A percentile compares a stretch with the other conserved stretches of the same genome.
These are phyloP conservation scores for Xestia xanthographa DNA, from an alignment of 2,888 invertebrate species.

Conservation along the genomic window DNA sequence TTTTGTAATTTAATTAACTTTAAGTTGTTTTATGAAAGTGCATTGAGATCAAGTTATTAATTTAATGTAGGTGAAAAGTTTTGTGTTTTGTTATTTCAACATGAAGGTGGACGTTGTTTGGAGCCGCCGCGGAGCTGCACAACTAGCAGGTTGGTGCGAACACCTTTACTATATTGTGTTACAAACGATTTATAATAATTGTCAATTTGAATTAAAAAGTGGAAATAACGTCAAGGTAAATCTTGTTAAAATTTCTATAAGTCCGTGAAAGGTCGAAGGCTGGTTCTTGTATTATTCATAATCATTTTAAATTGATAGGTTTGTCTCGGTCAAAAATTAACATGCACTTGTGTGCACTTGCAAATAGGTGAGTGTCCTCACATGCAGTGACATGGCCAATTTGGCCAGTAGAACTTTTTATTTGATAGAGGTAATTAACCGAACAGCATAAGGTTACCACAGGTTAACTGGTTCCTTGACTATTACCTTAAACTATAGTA, in stretches of 20 bases:
- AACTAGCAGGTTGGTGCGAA: constrained; percentile 84
- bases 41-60: constrained; percentile 70
- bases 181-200: too few species aligned
- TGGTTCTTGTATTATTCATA: background rate
- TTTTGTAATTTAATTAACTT: constrained; percentile 70
- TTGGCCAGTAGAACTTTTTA: too few species aligned
- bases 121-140: constrained; percentile 83
- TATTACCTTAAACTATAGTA: background rate
- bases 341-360: background rate
- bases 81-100: constrained; percentile 82
- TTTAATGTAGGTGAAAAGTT: constrained; percentile 67
- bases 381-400: background rate
- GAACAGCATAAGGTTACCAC: background rate
- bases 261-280: constrained; percentile 1
- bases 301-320: background rate
- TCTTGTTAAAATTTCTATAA: background rate
- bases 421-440: background rate
- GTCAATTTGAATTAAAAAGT: background rate
- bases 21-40: constrained; percentile 70
- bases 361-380: background rate
- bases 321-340: background rate
- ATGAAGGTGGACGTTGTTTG: constrained; percentile 86
- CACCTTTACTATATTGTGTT: constrained; percentile 14
- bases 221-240: background rate
- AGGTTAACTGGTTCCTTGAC: background rate